Evolutionary conservation across 2,113 vertebrate genomes (phyloP), one percentile per base, ranked within the genome.

Genomic region (Syrmaticus mikado): DNA sequence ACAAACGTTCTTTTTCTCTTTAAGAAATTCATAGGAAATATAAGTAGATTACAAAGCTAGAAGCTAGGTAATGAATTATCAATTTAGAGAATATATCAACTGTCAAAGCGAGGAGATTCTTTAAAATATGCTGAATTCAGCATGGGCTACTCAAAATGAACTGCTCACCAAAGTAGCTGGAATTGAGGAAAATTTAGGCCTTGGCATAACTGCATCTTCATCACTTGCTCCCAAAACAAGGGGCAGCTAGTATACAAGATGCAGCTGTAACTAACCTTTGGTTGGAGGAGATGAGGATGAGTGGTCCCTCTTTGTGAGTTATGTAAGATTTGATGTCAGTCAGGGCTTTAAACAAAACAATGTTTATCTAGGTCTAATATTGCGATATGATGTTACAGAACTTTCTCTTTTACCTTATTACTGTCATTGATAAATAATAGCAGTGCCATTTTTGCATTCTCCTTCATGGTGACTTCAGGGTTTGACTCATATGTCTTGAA

Each of bases 401-500:
- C 52, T 74, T 46, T 64, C 34, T 73, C 73, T 45, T 2, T 5
- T 15, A 30, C 16, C 40, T 95, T 43, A 84, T 74, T 70, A 48
- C 67, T 34, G 27, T 48, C 7, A 27, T 48, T 78, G 21, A 25
- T 81, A 72, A 81, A 78, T 32, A 70, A 72, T 73, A 32, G 14
- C 72, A 34, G 6, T 28, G 10, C 1, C 6, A 6, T 73, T 66
- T 84, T 34, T 25, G 50, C 1, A 52, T 87, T 60, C 89, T 64
- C 60, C 9, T 38, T 91, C 20, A 87, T 93, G 48, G 64, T 43
- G 17, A 32, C 27, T 76, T 55, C 30, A 57, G 62, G n/a, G 7
- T 80, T 94, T 94, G 43, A 82, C 22, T 85, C 55, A 21, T 73
- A 21, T 13, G 50, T 72, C 93, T 91, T 88, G 41, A 94, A 91